Conservation (phyloP, 2,888 invertebrate species). For the Quadroppia sp. region DNA sequence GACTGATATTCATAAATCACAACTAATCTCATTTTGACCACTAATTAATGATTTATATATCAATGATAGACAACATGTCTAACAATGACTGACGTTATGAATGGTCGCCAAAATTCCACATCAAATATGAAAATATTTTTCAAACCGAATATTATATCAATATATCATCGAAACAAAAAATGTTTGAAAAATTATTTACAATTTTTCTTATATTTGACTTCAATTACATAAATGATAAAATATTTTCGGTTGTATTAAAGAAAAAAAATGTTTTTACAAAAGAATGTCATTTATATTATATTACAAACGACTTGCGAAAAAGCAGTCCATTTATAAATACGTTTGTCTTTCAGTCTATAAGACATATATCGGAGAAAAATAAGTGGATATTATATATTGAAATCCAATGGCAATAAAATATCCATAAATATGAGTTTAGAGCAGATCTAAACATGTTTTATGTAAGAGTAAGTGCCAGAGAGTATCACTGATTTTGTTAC, state of each 20-base stretch:
- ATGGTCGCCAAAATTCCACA: too few species aligned
- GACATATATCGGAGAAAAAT: not conserved
- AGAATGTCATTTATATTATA: too few species aligned
- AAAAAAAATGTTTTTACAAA: too few species aligned
- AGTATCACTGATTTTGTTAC: not conserved
- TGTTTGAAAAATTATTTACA: too few species aligned
- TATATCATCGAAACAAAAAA: too few species aligned
- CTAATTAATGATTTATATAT: not conserved
- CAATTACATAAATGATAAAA: too few species aligned
- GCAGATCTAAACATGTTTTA: not conserved
- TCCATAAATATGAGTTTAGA: constrained; percentile 5
- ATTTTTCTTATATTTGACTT: too few species aligned
- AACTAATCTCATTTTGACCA: not conserved
- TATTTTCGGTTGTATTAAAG: too few species aligned
- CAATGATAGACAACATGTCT: not conserved
- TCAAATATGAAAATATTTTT: too few species aligned
- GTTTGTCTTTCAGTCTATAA: not conserved
- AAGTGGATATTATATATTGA: constrained; percentile 12
- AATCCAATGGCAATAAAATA: not conserved
- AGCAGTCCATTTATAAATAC: not conserved
- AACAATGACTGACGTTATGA: too few species aligned
- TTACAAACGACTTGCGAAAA: too few species aligned
- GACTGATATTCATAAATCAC: not conserved
- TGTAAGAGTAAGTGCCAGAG: constrained; percentile 3
- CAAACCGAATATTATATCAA: too few species aligned